Evolutionary conservation across 37 sponge, comb jelly and placozoan genomes (phyloP), one percentile per base, ranked within the genome.

Genomic region (Hormiphora californensis): DNA sequence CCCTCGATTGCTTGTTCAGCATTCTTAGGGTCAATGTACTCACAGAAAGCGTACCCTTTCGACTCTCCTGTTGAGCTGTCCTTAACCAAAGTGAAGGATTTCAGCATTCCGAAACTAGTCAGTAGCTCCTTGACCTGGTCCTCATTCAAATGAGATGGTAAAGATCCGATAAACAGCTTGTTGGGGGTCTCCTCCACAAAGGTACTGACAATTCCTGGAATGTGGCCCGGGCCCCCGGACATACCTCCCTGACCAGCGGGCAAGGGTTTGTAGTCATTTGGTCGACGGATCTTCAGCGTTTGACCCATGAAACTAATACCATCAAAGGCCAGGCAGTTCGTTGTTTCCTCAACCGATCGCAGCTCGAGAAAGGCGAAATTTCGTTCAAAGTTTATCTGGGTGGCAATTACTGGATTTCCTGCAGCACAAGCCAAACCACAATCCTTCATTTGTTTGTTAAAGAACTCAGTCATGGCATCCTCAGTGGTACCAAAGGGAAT

Each of bases 1-100:
- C 99, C 99, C 38, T 90, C 90, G n/a, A 98, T 98, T 54, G 99
- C 99, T 94, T 98, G 88, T 55, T 98, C 99, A 17, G 99, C 95
- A 5, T 92, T 86, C 21, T 62, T 89, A 25, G 65, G 87, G 19
- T 91, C 92, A 67, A 95, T 90, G 87, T 95, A 98, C 54, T 98
- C 99, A 87, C 92, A 98, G 92, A 98, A 98, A 34, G 93, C 93
- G 63, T 95, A 98, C 0, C 99, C 99, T 54, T 95, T 98, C 12
- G 99, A 98, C 87, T 95, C 90, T 1, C 91, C 89, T 34, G 99
- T 93, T 5, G 91, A 94, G 55, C 92, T 93, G 87, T 98, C 99
- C 59, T 98, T 98, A 54, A 98, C 99, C 55, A 98, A 88, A 67
- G 95, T 98, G 91, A 98, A 98, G 0, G 99, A 90, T 35, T 90